Conservation (phyloP, 2,113 vertebrate genomes). For the Bostrychus sinensis region DNA sequence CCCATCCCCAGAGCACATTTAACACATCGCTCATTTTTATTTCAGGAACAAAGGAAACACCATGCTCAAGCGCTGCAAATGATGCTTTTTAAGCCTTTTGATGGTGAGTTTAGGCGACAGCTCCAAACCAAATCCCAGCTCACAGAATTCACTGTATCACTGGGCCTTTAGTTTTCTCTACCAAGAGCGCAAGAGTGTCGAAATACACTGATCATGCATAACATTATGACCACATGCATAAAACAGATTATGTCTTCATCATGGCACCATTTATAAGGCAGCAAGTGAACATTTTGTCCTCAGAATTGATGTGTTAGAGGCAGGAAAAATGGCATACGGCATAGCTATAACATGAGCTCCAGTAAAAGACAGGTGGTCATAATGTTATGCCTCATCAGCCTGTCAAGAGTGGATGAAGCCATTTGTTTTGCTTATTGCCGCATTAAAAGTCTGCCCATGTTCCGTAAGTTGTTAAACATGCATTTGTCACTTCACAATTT, state of each 20-base stretch:
- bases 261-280: too few relatives aligned
- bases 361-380: too few relatives aligned
- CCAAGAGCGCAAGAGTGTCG: too few relatives aligned
- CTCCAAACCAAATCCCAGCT: slow-evolving; percentile 14
- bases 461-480: neutral
- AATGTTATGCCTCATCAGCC: too few relatives aligned
- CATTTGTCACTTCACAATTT: neutral
- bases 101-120: slow-evolving; percentile 15
- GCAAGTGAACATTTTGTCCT: too few relatives aligned
- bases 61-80: slow-evolving; percentile 9
- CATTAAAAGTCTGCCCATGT: slow-evolving; percentile 39
- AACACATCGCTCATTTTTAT: slow-evolving; percentile 24
- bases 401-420: slow-evolving; percentile 58
- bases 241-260: too few relatives aligned
- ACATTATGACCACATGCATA: too few relatives aligned
- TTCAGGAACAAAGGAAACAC: slow-evolving; percentile 27
- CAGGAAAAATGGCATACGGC: too few relatives aligned
- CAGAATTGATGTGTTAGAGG: too few relatives aligned
- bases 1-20: slow-evolving; percentile 1
- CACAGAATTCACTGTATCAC: slow-evolving; percentile 21
- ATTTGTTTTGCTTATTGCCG: slow-evolving; percentile 68
- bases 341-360: too few relatives aligned
- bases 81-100: slow-evolving; percentile 14
- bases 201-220: too few relatives aligned
- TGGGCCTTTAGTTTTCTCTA: slow-evolving; percentile 17